A percentile compares a stretch with the other conserved stretches of the same genome.
Conservation (phyloP, 2,888 invertebrate species). For the Lepidochrysops patricia region DNA sequence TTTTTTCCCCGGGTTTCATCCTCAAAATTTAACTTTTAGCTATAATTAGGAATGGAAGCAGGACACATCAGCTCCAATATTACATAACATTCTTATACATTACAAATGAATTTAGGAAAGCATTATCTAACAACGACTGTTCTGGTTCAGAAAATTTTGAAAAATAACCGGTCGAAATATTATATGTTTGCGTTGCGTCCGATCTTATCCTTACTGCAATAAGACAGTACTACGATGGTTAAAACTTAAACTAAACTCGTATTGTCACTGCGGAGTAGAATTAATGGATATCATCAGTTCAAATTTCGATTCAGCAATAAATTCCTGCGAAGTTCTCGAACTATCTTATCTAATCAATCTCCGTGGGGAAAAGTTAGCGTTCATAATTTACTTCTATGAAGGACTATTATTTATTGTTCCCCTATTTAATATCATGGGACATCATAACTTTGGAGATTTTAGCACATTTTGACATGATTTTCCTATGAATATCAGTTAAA, state of each 20-base stretch:
- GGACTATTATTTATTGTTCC: background rate
- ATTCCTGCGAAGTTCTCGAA: background rate
- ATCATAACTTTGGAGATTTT: background rate
- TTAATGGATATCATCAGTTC: slow-evolving; percentile 19
- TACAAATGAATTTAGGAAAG: too few species aligned
- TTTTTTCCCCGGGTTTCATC: too few species aligned
- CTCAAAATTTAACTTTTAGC: too few species aligned
- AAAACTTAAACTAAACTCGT: slow-evolving; percentile 21
- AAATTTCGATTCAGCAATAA: slow-evolving; percentile 1
- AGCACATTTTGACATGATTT: background rate
- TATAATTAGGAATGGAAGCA: too few species aligned
- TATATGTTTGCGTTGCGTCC: too few species aligned
- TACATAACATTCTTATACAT: too few species aligned
- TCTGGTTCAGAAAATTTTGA: too few species aligned
- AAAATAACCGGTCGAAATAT: too few species aligned
- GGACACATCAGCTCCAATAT: too few species aligned
- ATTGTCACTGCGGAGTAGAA: slow-evolving; percentile 23
- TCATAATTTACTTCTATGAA: background rate
- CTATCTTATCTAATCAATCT: background rate
- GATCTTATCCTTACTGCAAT: background rate
- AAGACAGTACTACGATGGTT: slow-evolving; percentile 24
- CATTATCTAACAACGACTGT: too few species aligned
- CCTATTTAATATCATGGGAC: background rate
- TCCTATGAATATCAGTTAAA: background rate
- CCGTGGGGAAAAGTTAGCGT: background rate